Evolutionary conservation across 1,140 invertebrate genomes (phyloP).

Genomic region (Drosophila lowei): DNA sequence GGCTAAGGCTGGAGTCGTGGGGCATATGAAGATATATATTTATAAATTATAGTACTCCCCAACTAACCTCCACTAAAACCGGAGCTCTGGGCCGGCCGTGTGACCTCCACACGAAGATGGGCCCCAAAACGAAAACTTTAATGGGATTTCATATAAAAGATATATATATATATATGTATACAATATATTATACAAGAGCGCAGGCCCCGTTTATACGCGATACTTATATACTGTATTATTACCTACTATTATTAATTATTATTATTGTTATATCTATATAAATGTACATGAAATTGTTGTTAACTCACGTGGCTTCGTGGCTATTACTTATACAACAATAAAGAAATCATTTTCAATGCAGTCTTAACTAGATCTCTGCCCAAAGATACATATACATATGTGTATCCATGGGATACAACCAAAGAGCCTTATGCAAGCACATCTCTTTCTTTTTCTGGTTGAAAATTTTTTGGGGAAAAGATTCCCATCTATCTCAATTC

Average conservation of each 20-base stretch:
- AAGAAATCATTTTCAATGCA: constrained; percentile 74
- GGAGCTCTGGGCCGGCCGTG: background rate
- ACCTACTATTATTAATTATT: constrained; percentile 23
- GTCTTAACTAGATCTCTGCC: constrained; percentile 29
- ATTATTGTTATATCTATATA: constrained; percentile 36
- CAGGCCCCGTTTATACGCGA: constrained; percentile 5
- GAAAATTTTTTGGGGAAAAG: constrained; percentile 28
- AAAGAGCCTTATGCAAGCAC: constrained; percentile 33
- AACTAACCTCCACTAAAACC: constrained; percentile 41
- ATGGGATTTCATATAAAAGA: constrained; percentile 30
- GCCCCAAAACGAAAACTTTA: constrained; percentile 21
- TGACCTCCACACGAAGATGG: constrained; percentile 48
- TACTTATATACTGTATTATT: constrained; percentile 2
- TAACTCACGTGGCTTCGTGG: constrained; percentile 61
- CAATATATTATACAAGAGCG: constrained; percentile 5
- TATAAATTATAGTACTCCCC: constrained; percentile 48
- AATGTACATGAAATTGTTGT: constrained; percentile 80
- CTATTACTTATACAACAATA: constrained; percentile 67
- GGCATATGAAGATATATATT: constrained; percentile 53
- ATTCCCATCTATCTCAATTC: constrained; percentile 66
- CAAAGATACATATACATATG: constrained; percentile 5
- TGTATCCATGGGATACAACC: constrained; percentile 13
- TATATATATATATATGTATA: constrained; percentile 25
- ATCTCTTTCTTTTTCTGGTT: constrained; percentile 22
- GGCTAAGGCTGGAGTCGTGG: constrained; percentile 27